A percentile compares a stretch with the other conserved stretches of the same genome.
These are phyloP conservation scores for Cephalotes varians DNA, from an alignment of 2,888 invertebrate genomes.

Conservation along the genomic window DNA sequence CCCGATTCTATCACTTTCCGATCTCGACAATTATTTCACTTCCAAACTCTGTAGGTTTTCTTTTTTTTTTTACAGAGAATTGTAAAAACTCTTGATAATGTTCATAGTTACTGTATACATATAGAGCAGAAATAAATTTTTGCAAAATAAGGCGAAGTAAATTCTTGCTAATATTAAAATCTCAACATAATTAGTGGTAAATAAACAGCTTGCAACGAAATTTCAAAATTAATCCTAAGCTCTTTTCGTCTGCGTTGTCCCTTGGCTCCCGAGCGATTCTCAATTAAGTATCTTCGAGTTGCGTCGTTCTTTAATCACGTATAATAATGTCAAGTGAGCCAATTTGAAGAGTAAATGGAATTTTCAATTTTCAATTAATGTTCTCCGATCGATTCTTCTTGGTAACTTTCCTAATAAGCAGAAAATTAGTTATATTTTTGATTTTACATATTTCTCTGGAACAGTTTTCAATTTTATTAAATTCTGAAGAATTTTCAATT, in stretches of 20 bases:
- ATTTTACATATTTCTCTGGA: neutral
- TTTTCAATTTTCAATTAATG: conserved; percentile 11
- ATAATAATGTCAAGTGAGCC: neutral
- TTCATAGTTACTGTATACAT: neutral
- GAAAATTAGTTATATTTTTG: conserved; percentile 2
- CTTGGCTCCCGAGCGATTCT: neutral
- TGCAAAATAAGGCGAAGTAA: neutral
- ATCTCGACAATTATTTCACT: neutral
- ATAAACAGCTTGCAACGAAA: neutral
- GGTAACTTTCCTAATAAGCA: neutral
- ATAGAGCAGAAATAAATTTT: neutral
- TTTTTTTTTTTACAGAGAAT: neutral
- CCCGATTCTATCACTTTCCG: neutral
- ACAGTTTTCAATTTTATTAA: neutral
- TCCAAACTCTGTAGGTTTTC: neutral
- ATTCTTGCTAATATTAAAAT: neutral
- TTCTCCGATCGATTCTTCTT: neutral
- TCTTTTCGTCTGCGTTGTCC: neutral
- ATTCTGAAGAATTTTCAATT: conserved; percentile 17
- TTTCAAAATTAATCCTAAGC: neutral
- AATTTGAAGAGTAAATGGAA: conserved; percentile 21
- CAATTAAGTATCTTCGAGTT: conserved; percentile 8
- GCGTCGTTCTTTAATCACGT: conserved; percentile 17
- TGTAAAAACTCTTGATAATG: neutral
- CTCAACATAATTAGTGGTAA: neutral